Percentiles rank a stretch among this genome's conserved stretches.
phyloP scores from a whole-genome alignment of 30 jellyfish, hydroid and myxozoan genomes.

The Aurelia aurita complex sp. Pacific region DNA sequence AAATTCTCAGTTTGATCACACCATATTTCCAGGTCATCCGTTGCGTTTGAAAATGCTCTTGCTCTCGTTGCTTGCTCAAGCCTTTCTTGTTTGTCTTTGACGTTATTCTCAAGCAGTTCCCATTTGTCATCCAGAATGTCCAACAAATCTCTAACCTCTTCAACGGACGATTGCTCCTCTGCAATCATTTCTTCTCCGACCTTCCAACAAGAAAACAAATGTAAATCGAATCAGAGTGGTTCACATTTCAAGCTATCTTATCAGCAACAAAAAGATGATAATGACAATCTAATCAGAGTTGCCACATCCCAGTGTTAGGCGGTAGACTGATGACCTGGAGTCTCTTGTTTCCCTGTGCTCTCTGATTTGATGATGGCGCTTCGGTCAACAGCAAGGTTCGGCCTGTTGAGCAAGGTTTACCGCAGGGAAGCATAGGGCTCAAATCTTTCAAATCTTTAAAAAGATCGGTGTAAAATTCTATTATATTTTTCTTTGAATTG shows the following conservation, averaged over 20 bases:
- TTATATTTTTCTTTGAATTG: no score
- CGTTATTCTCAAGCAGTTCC: constrained; percentile 48
- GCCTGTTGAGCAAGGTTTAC: no score
- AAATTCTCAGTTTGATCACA: constrained; percentile 43
- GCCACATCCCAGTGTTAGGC: no score
- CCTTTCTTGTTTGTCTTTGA: constrained; percentile 26
- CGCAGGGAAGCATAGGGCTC: no score
- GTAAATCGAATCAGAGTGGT: neutral
- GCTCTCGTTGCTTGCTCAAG: constrained; percentile 67
- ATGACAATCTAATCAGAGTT: neutral
- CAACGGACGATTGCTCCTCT: constrained; percentile 46
- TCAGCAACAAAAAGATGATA: neutral
- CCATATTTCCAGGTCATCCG: constrained; percentile 65
- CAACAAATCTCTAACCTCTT: constrained; percentile 45
- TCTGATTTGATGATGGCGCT: no score
- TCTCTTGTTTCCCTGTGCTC: no score
- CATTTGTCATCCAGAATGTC: constrained; percentile 59
- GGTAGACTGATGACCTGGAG: no score
- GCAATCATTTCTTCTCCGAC: constrained; percentile 56
- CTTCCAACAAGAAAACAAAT: constrained; percentile 2
- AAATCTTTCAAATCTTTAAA: no score
- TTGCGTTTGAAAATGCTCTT: constrained; percentile 32
- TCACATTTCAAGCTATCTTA: neutral
- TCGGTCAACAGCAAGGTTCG: no score
- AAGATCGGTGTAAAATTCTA: no score